Evolutionary conservation across 2,797 vertebrate genomes (phyloP).

Genomic region (Masticophis lateralis): DNA sequence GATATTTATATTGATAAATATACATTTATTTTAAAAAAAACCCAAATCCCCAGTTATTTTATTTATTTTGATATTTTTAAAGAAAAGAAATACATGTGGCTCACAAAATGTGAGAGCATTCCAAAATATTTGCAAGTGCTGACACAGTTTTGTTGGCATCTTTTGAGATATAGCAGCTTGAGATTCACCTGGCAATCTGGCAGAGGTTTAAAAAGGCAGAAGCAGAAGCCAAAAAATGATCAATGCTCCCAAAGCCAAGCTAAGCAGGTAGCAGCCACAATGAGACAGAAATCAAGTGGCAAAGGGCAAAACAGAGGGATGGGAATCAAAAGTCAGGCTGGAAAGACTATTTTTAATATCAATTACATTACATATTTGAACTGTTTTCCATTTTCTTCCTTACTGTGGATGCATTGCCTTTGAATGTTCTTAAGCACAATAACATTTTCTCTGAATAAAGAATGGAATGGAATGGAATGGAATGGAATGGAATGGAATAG

Average conservation of each 20-base stretch:
- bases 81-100: not conserved
- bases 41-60: not conserved
- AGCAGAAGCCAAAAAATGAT: not conserved
- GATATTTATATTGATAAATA: not conserved
- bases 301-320: not conserved
- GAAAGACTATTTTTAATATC: not conserved
- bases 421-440: not conserved
- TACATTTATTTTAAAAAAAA: not conserved
- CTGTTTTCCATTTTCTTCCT: not conserved
- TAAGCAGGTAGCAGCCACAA: not conserved
- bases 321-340: not conserved
- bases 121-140: slow-evolving; percentile 24
- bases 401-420: not conserved
- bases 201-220: slow-evolving; percentile 31
- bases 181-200: slow-evolving; percentile 6
- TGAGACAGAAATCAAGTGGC: not conserved
- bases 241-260: not conserved
- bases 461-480: not conserved
- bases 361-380: not conserved
- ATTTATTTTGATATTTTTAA: not conserved
- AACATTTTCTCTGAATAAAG: not conserved
- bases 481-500: too few relatives aligned
- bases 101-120: slow-evolving; percentile 35
- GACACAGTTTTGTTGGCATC: slow-evolving; percentile 27
- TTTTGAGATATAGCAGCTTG: slow-evolving; percentile 36